Percentiles rank a stretch among this genome's conserved stretches.
phyloP scores from a whole-genome alignment of 2,113 vertebrate genomes.

The Tachycineta bicolor region DNA sequence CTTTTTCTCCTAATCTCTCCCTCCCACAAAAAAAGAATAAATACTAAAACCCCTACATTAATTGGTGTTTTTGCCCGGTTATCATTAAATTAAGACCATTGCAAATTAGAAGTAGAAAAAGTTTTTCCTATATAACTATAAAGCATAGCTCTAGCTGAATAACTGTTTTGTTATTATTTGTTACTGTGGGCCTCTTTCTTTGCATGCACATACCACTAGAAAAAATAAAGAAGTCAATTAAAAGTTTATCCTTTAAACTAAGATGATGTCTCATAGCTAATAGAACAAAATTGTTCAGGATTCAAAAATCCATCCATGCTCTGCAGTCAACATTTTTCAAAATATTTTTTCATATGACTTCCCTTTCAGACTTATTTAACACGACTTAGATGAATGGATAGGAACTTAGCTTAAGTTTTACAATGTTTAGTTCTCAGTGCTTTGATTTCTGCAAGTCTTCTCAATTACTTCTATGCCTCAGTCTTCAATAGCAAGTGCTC shows the following conservation, averaged over 20 bases:
- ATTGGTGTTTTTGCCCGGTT: too few relatives aligned
- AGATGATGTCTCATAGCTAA: neutral
- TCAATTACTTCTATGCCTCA: neutral
- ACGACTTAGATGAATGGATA: neutral
- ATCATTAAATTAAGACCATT: too few relatives aligned
- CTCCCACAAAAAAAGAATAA: too few relatives aligned
- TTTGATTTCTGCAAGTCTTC: neutral
- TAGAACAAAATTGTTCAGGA: neutral
- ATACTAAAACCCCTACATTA: too few relatives aligned
- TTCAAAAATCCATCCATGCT: neutral
- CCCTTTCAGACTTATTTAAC: neutral
- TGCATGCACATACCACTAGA: neutral
- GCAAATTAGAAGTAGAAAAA: neutral
- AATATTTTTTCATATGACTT: neutral
- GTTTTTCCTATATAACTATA: neutral
- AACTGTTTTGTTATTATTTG: neutral
- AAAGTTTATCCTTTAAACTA: neutral
- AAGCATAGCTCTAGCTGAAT: neutral
- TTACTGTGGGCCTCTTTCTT: neutral
- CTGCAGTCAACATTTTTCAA: neutral
- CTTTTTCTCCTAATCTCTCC: too few relatives aligned
- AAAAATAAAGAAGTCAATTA: neutral
- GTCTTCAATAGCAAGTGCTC: neutral
- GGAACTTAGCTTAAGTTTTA: neutral
- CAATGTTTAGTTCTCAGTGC: neutral